Evolutionary conservation across 2,113 vertebrate genomes (phyloP).

Genomic region (Fulica atra): DNA sequence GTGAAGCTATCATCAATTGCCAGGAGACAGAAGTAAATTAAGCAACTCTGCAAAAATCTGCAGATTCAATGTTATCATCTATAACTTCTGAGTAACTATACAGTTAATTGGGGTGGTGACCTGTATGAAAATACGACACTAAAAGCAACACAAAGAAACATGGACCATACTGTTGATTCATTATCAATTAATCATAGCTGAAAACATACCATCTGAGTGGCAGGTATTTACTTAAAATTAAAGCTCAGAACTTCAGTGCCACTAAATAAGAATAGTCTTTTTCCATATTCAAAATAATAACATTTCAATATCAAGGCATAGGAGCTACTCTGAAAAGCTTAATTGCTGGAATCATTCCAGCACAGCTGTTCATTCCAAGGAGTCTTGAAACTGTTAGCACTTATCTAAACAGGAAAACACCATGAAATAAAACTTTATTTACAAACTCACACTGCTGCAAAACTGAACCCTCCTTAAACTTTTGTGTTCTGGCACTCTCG

Average conservation of each 20-base stretch:
- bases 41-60: background rate
- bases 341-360: background rate
- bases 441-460: slow-evolving; percentile 49
- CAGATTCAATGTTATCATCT: background rate
- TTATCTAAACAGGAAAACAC: slow-evolving; percentile 61
- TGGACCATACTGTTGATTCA: background rate
- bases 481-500: background rate
- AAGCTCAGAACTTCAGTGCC: background rate
- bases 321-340: background rate
- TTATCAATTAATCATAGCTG: background rate
- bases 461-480: slow-evolving; percentile 28
- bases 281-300: background rate
- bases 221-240: background rate
- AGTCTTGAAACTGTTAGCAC: slow-evolving; percentile 47
- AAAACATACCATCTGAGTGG: background rate
- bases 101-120: background rate
- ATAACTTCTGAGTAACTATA: background rate
- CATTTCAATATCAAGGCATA: background rate
- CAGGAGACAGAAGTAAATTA: background rate
- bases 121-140: background rate
- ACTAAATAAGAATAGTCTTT: background rate
- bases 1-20: background rate
- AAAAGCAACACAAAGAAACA: background rate
- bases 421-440: slow-evolving; percentile 55
- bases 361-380: slow-evolving; percentile 53